Base-by-base conservation (phyloP, 1,140 invertebrate species). In the Ganaspis sp. region DNA sequence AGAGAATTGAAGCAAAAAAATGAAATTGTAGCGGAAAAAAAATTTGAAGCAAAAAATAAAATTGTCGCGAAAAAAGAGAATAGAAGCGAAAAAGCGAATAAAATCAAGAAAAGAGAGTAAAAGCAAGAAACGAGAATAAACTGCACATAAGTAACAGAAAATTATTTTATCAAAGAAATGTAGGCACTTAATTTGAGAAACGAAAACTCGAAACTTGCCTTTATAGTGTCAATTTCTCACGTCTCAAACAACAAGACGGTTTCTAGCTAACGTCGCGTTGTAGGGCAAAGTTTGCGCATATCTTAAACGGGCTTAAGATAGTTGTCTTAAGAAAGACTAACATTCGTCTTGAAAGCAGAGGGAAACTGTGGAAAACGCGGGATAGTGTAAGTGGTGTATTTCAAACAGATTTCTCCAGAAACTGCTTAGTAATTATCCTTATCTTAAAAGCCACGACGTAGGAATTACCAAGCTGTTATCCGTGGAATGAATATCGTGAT, bases 251-350 rank as follows among this genome's bases (percentile, higher is more conserved):
- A 64, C 58, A 26, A 26, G 26, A 64, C 21, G 26, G 58, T 34
- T 64, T 21, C 58, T 12, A 64, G 53, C 21, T 64, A 64, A 64
- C 58, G 58, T 29, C 21, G 58, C 15, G 45, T 49, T 49, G 45
- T 49, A 64, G 58, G 58, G 58, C 58, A 64, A 64, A 64, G 58
- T 64, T 64, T 64, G 58, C 58, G 58, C 58, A 64, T 64, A 64
- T 64, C 58, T 64, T 64, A 64, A 64, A 34, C 58, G 58, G 58
- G 58, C 58, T 64, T 64, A 64, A 64, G 58, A 64, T 64, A 64
- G 58, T 64, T 64, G 58, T 64, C 58, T 64, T 64, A 64, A 64
- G 58, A 64, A 64, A 64, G 58, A 64, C 58, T 29, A 64, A 64
- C 58, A 64, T 64, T 64, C 58, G 58, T 64, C 58, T 64, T 64